Conservation (phyloP, 2,888 invertebrate genomes). For the Venusia cambrica region DNA sequence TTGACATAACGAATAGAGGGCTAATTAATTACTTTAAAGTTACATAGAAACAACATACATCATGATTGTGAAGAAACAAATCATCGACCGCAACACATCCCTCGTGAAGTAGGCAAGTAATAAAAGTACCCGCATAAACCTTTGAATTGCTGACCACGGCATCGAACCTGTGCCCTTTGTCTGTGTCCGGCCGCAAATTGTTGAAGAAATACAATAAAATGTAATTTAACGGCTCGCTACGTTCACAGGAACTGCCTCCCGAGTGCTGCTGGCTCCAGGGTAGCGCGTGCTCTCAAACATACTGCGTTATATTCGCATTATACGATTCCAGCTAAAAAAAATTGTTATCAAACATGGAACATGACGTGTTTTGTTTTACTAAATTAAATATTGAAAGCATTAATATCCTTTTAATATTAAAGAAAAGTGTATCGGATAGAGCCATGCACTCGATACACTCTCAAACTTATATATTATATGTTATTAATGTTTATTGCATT, state of each 20-base stretch:
- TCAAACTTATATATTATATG: slow-evolving; percentile 55
- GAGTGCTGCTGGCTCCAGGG: slow-evolving; percentile 61
- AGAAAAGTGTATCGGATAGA: slow-evolving; percentile 43
- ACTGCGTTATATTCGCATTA: slow-evolving; percentile 52
- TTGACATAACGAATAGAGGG: too few species aligned
- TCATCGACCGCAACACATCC: slow-evolving; percentile 38
- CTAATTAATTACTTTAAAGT: too few species aligned
- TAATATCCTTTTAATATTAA: slow-evolving; percentile 28
- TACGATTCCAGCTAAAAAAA: slow-evolving; percentile 47
- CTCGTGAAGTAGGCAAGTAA: slow-evolving; percentile 62
- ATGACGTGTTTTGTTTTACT: too few species aligned
- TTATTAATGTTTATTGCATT: slow-evolving; percentile 74
- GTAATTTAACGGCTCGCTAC: slow-evolving; percentile 76
- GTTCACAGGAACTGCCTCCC: slow-evolving; percentile 72
- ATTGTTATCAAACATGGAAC: too few species aligned
- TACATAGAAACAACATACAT: too few species aligned
- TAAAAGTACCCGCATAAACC: slow-evolving; percentile 78
- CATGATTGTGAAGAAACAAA: too few species aligned
- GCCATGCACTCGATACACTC: slow-evolving; percentile 37
- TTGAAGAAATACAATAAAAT: slow-evolving; percentile 80
- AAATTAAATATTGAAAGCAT: too few species aligned
- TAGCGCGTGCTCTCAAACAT: slow-evolving; percentile 65
- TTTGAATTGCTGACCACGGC: slow-evolving; percentile 77
- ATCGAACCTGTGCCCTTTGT: slow-evolving; percentile 75
- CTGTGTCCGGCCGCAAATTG: slow-evolving; percentile 73